Evolutionary conservation across 2,797 vertebrate genomes (phyloP).

Genomic region (Hemibagrus guttatus): DNA sequence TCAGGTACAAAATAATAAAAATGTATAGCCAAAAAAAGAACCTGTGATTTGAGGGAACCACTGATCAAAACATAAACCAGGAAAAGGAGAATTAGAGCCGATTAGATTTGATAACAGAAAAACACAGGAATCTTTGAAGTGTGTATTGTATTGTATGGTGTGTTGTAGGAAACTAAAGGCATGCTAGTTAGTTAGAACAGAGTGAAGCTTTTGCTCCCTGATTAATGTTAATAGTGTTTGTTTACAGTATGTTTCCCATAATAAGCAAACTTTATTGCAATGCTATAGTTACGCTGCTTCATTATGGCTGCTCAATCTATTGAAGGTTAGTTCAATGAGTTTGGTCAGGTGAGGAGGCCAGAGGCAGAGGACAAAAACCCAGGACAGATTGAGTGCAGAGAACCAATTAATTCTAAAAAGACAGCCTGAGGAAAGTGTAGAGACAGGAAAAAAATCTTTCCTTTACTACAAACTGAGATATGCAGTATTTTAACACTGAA

Average conservation of each 20-base stretch:
- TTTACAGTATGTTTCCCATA: conserved; percentile 50
- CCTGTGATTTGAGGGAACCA: too few species aligned
- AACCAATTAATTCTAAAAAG: conserved; percentile 57
- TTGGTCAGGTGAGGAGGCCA: conserved; percentile 36
- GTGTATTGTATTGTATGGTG: conserved; percentile 3
- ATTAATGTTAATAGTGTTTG: conserved; percentile 56
- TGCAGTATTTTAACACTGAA: background rate
- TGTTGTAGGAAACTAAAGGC: conserved; percentile 32
- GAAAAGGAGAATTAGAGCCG: conserved; percentile 6
- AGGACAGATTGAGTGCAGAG: conserved; percentile 42
- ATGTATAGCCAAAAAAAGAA: too few species aligned
- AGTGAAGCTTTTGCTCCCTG: conserved; percentile 33
- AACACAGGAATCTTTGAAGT: conserved; percentile 26
- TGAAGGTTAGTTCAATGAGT: conserved; percentile 45
- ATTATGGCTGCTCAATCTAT: conserved; percentile 54
- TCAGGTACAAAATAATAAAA: too few species aligned
- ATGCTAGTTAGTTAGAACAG: conserved; percentile 48
- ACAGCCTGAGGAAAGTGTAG: conserved; percentile 29
- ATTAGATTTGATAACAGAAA: conserved; percentile 34
- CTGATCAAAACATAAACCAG: background rate
- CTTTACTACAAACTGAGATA: conserved; percentile 24
- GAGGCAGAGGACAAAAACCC: conserved; percentile 40
- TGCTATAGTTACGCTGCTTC: conserved; percentile 47
- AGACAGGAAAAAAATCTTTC: background rate
- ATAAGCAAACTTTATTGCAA: conserved; percentile 51